Base-by-base conservation (phyloP, 2,888 invertebrate species). In the Corythucha ciliata region DNA sequence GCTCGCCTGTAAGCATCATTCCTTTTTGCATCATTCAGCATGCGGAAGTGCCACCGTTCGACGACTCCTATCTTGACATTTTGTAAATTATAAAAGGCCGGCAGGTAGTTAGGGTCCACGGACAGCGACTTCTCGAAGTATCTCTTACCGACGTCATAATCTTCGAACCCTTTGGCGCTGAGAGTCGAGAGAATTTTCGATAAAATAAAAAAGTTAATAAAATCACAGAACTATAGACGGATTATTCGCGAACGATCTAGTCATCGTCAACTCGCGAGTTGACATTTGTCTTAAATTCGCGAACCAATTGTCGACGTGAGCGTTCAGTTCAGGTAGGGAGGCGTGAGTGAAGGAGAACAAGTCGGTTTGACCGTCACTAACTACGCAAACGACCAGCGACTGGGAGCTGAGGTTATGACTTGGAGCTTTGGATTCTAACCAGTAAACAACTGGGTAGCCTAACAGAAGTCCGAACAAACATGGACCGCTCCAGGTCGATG, bases 11-110 rank as follows among this genome's bases (percentile, higher is more conserved):
- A 89, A 1, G 78, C 74, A 50, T 71, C 65, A 68, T 89, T 88
- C 36, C 88, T 71, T 16, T 67, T 65, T 53, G 67, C 70, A 65
- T 88, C 87, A 69, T 88, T 89, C 22, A 88, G 67, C 87, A 88
- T 88, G 52, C 81, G 71, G 66, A 80, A 87, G 66, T 88, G 87
- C 87, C 88, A 88, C 45, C 85, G 69, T 55, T 83, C 81, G 36
- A 87, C 74, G 52, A 82, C 68, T 57, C 78, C 69, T 65, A 81
- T 80, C 61, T 78, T 79, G 1, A 81, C 69, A 56, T 80, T 79
- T 63, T 83, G 77, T 16, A 82, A 68, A 65, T 81, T 81, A 63
- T 78, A 78, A 61, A 79, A 77, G 12, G 78, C 77, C 58, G 72
- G 71, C 1, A 78, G 70, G 64, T 70, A 77, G 27, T 69, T 66